Percentiles rank a stretch among this genome's conserved stretches.
phyloP scores from a whole-genome alignment of 2,113 vertebrate species.

The Eonycteris spelaea region DNA sequence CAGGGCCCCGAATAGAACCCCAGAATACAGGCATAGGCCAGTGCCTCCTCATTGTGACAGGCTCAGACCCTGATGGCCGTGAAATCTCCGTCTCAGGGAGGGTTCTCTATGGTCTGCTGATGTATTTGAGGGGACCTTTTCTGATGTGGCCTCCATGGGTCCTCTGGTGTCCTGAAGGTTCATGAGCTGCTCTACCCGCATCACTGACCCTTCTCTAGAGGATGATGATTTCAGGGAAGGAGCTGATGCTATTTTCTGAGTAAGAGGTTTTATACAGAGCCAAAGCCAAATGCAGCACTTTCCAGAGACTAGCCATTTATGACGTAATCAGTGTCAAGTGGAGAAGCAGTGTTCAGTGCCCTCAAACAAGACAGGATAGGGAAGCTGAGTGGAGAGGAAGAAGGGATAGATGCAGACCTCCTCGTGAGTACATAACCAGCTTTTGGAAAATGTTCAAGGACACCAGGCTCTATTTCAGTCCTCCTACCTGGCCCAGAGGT shows the following conservation, averaged over 20 bases:
- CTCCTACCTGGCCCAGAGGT: neutral
- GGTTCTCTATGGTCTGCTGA: neutral
- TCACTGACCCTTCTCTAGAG: neutral
- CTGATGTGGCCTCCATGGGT: neutral
- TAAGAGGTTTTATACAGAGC: neutral
- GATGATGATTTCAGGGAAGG: neutral
- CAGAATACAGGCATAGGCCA: neutral
- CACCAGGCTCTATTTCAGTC: neutral
- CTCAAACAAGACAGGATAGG: neutral
- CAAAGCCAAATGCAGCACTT: neutral
- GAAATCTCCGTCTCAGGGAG: neutral
- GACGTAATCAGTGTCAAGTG: neutral
- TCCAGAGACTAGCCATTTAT: neutral
- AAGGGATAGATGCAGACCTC: neutral
- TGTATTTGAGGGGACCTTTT: conserved; percentile 11
- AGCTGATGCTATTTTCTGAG: neutral
- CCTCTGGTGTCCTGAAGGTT: neutral
- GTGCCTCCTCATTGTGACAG: neutral
- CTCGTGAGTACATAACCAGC: neutral
- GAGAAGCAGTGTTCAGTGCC: neutral
- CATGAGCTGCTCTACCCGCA: neutral
- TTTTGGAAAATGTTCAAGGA: neutral
- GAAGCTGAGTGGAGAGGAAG: neutral
- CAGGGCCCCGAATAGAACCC: neutral
- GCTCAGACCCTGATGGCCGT: neutral